Conservation (phyloP, 2,797 vertebrate species). For the Champsocephalus gunnari region DNA sequence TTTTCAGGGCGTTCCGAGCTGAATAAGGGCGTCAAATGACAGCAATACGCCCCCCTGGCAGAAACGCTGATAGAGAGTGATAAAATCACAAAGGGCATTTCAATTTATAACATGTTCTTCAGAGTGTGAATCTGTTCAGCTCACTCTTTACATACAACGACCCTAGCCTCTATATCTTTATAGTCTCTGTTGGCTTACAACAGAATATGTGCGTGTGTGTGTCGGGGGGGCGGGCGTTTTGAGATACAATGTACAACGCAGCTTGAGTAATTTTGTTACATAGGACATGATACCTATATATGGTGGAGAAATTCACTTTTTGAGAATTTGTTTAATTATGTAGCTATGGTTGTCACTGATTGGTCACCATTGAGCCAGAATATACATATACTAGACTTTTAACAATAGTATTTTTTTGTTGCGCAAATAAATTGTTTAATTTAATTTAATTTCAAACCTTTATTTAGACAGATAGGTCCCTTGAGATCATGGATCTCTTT, state of each 20-base stretch:
- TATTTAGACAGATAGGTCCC: too few relatives aligned
- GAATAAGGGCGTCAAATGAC: too few relatives aligned
- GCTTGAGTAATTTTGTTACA: too few relatives aligned
- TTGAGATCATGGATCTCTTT: too few relatives aligned
- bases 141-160: neutral
- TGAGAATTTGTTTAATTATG: neutral
- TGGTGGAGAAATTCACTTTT: neutral
- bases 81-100: neutral
- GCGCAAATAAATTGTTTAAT: neutral
- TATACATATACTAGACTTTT: neutral
- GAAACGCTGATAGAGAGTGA: neutral
- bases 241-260: too few relatives aligned
- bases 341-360: neutral
- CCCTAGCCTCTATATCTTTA: neutral
- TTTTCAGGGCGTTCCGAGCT: too few relatives aligned
- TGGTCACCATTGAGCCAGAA: neutral
- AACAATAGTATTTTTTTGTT: neutral
- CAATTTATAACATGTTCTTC: constrained; percentile 15
- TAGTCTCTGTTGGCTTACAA: too few relatives aligned
- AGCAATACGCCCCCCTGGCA: too few relatives aligned
- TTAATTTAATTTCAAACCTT: too few relatives aligned
- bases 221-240: too few relatives aligned
- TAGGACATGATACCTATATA: neutral
- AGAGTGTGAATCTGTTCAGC: neutral
- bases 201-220: too few relatives aligned